Evolutionary conservation across 2,113 vertebrate species (phyloP), one percentile per base, ranked within the genome.

Genomic region (Lontra canadensis): DNA sequence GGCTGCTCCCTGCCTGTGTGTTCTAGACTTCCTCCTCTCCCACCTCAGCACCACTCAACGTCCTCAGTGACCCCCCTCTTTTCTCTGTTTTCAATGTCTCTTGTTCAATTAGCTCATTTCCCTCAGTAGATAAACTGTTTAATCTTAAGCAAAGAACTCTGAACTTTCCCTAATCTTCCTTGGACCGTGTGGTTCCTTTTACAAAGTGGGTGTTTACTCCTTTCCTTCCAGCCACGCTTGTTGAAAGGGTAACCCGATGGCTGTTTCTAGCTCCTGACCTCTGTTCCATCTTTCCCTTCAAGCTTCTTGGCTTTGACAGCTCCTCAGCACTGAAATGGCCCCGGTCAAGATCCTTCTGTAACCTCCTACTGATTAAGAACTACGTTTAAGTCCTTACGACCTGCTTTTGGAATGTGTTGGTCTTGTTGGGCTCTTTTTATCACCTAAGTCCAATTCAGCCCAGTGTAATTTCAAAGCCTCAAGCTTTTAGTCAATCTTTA

Each of bases 401-500:
- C 52, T 82, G 39, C 36, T 76, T 67, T 79, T 55, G 57, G 57
- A 63, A 49, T 20, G 12, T 13, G 7, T 76, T 76, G 29, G 4
- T 63, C 29, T 80, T 67, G 3, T 34, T 44, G 25, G 21, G 20
- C 47, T 69, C 25, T 85, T 39, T 34, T 85, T 74, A 80, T 88
- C 29, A 92, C 44, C 15, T n/a, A 39, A 73, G 29, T n/a, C 1
- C 52, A 94, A 8, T 80, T 71, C 7, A 49, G 11, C 49, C 4
- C 55, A 74, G 20, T 67, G 26, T 59, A 63, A 85, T 95, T 93
- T 85, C 42, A 42, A 84, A 92, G 80, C 49, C 73, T 84, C 47
- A 81, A 52, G 44, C 20, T 79, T 55, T 14, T 57, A 73, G 47
- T 73, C 7, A 82, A 5, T 67, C 63, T 81, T 49, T 42, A 90